These are phyloP conservation scores for Sphaerophoria taeniata DNA, from an alignment of 2,888 invertebrate genomes.

Conservation along the genomic window DNA sequence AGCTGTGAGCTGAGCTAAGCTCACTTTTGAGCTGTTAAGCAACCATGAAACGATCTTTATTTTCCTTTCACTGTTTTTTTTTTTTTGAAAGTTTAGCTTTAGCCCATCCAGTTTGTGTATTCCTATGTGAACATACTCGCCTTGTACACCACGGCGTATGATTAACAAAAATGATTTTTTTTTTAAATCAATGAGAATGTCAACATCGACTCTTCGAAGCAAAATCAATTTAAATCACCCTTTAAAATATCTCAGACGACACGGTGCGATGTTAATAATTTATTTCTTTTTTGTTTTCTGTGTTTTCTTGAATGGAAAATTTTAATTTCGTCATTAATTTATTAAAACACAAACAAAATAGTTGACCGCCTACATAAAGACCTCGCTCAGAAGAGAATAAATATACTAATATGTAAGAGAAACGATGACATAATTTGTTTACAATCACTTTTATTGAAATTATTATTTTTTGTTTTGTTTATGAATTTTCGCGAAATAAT, in stretches of 20 bases:
- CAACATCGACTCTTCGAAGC: constrained; percentile 21
- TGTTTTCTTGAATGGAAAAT: constrained; percentile 31
- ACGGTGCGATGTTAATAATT: constrained; percentile 8
- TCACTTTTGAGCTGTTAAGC: no score
- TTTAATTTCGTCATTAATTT: constrained; percentile 63
- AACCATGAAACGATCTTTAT: no score
- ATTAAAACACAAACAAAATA: constrained; percentile 18
- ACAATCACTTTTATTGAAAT: constrained; percentile 4
- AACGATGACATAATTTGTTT: constrained; percentile 71
- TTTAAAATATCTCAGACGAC: constrained; percentile 15
- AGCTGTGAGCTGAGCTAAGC: no score
- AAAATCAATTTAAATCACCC: constrained; percentile 41
- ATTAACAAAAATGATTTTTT: constrained; percentile 22
- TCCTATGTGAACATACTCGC: not conserved
- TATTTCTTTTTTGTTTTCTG: not conserved
- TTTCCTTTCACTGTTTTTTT: no score
- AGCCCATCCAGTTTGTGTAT: not conserved
- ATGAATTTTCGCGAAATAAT: constrained; percentile 42
- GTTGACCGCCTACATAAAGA: constrained; percentile 54
- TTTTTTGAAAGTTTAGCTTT: no score
- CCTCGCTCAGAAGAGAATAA: not conserved
- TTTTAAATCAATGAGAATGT: constrained; percentile 37
- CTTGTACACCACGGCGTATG: constrained; percentile 27
- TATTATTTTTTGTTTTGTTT: constrained; percentile 32
- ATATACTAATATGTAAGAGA: not conserved